phyloP scores from a whole-genome alignment of 2,113 vertebrate genomes.

The Microcebus griseorufus region DNA sequence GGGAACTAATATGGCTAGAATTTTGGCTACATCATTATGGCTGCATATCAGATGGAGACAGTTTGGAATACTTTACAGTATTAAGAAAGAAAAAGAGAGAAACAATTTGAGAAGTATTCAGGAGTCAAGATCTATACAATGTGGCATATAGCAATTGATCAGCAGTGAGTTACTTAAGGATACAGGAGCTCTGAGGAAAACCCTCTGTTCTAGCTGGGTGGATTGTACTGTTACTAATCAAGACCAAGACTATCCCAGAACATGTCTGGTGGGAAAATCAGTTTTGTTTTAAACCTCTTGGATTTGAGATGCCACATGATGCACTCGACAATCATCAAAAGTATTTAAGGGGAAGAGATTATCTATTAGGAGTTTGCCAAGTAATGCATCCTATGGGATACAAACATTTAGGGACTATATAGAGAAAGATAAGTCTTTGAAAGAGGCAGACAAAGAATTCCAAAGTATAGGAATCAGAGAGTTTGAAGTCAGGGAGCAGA shows the following conservation, averaged over 20 bases:
- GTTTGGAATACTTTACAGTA: background rate
- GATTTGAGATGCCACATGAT: background rate
- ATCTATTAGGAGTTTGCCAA: background rate
- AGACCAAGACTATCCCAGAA: background rate
- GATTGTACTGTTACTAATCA: background rate
- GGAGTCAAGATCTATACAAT: background rate
- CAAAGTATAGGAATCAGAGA: background rate
- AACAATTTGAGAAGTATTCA: background rate
- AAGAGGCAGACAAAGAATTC: background rate
- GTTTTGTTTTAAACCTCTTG: background rate
- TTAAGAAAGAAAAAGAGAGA: background rate
- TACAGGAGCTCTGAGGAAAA: background rate
- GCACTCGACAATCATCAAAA: background rate
- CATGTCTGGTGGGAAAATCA: background rate
- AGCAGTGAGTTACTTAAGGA: background rate
- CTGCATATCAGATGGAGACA: background rate
- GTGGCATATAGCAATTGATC: background rate
- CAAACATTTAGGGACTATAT: background rate
- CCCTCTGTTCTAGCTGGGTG: background rate
- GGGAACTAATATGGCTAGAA: background rate
- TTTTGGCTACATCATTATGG: background rate
- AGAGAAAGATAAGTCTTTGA: background rate
- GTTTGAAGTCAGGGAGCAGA: background rate
- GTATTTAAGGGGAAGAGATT: background rate
- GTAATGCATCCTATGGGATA: background rate